Percentiles rank a stretch among this genome's conserved stretches.
phyloP scores from a whole-genome alignment of 2,113 vertebrate genomes.

The Diglossa brunneiventris region DNA sequence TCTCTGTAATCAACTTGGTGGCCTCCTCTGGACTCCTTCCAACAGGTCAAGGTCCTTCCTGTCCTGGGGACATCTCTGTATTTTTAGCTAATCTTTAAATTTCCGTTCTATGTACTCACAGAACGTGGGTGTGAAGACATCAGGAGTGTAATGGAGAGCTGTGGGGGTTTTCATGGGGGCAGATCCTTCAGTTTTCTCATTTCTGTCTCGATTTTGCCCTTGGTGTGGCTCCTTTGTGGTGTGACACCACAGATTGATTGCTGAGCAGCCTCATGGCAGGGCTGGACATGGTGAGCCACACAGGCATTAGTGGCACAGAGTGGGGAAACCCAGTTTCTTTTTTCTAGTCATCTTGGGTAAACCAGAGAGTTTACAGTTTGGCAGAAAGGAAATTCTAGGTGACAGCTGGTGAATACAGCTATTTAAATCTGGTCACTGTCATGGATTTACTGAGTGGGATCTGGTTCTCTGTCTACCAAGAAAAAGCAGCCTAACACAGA shows the following conservation, averaged over 20 bases:
- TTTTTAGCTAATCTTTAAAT: neutral
- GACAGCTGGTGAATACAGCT: neutral
- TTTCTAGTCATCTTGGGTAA: neutral
- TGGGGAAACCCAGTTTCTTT: conserved; percentile 13
- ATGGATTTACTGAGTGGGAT: neutral
- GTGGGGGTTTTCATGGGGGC: neutral
- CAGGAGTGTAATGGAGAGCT: neutral
- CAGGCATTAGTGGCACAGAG: neutral
- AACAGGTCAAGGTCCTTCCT: neutral
- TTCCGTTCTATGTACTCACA: neutral
- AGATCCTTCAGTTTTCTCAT: neutral
- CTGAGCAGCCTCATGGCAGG: neutral
- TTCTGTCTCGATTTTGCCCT: neutral
- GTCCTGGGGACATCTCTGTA: neutral
- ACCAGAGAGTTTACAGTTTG: neutral
- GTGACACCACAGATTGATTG: neutral
- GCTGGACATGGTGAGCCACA: neutral
- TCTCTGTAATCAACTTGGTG: neutral
- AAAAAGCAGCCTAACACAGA: neutral
- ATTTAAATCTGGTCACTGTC: neutral
- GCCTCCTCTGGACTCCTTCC: neutral
- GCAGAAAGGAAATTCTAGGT: neutral
- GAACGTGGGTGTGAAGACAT: neutral
- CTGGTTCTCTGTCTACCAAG: neutral
- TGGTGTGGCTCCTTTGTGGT: neutral